Evolutionary conservation across 2,113 vertebrate species (phyloP), one percentile per base, ranked within the genome.

Genomic region (Dasyprocta punctata): DNA sequence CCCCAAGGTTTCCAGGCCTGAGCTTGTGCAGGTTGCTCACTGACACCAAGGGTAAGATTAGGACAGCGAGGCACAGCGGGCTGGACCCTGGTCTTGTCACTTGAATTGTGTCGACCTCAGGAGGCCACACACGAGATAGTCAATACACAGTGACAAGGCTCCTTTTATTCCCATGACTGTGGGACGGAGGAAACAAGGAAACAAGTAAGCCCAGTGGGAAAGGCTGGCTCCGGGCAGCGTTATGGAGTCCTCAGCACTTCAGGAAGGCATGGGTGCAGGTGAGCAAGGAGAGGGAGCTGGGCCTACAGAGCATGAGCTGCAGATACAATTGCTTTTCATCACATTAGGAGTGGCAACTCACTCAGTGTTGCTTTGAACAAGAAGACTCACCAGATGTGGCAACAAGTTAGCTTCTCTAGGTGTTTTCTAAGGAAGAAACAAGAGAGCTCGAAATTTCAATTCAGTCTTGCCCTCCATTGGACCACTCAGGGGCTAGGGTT

Each of bases 1-100:
- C 30, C 14, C 33, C 0, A 0, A 6, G 19, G 17, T 77, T 16
- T 30, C 33, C 1, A 12, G n/a, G n/a, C 14, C 69, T 61, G 5
- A 3, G 11, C 3, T 44, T 3, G 5, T 19, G 28, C 49, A 92
- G 10, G 41, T 20, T 7, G 0, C 36, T 33, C 44, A 1, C 0
- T 47, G 85, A 69, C 44, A 69, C 75, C 19, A 12, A 65, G 26
- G 69, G 12, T 22, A 91, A 94, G 90, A 83, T 1, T 6, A 58
- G 19, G 65, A 60, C 47, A 56, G 24, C 30, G 36, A 80, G 80
- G 30, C 52, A 56, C 3, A 33, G 33, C 2, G 36, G 33, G 7
- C 38, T 81, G 67, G 78, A 28, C 22, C 36, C 1, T 0, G 13
- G 14, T 63, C 75, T 77, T 69, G 19, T 11, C 71, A 44, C 38